Conservation (phyloP, 1,140 invertebrate species). For the Zaprionus ghesquierei region DNA sequence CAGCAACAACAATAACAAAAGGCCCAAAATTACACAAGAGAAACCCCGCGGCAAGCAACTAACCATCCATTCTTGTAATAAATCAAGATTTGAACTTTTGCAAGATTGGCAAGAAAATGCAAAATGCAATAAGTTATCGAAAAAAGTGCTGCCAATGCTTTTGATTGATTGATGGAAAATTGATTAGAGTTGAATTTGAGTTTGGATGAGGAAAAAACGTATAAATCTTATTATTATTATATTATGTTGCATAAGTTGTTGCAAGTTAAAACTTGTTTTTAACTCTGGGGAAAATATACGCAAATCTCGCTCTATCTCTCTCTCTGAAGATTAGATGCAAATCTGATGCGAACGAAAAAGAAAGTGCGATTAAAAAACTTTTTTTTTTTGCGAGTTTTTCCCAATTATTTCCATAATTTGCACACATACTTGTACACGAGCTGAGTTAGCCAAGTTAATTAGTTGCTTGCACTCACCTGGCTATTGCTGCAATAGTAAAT, state of each 20-base stretch:
- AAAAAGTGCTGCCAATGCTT: neutral
- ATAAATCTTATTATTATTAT: no score
- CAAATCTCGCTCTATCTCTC: no score
- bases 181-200: neutral
- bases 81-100: neutral
- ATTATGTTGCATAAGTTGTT: no score
- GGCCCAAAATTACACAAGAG: neutral
- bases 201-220: no score
- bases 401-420: neutral
- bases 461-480: constrained; percentile 44
- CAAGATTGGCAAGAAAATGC: neutral
- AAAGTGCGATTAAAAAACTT: neutral
- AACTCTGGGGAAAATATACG: neutral
- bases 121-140: neutral
- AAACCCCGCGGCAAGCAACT: neutral
- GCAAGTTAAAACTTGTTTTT: neutral
- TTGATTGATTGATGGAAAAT: neutral
- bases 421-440: neutral
- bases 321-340: neutral
- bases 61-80: neutral
- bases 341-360: neutral
- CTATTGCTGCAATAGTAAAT: constrained; percentile 76
- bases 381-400: neutral
- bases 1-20: neutral
- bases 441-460: neutral